phyloP scores from a whole-genome alignment of 1,140 invertebrate species.

The Schmidtea mediterranea region DNA sequence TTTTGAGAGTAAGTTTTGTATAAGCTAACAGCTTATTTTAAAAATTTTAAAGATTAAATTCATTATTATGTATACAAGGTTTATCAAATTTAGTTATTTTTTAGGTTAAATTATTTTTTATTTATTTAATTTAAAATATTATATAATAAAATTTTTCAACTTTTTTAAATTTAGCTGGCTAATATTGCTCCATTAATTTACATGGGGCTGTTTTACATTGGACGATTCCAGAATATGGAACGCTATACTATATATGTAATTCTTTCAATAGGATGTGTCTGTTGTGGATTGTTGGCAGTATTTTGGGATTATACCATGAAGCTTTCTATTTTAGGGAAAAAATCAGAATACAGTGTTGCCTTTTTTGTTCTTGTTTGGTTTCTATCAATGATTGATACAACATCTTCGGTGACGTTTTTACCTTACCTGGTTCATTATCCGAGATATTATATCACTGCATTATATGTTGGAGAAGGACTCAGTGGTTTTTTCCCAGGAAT shows the following conservation, averaged over 20 bases:
- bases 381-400: slow-evolving; percentile 51
- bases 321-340: no score
- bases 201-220: slow-evolving; percentile 7
- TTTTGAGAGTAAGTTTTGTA: no score
- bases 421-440: slow-evolving; percentile 39
- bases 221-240: background rate
- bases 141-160: no score
- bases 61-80: no score
- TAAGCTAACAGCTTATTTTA: no score
- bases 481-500: slow-evolving; percentile 6
- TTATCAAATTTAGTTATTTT: no score
- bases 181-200: slow-evolving; percentile 48
- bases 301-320: slow-evolving; percentile 1
- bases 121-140: no score
- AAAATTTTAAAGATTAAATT: no score
- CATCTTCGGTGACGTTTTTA: slow-evolving; percentile 53
- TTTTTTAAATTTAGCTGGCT: slow-evolving; percentile 35
- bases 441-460: slow-evolving; percentile 3
- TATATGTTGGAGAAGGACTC: slow-evolving; percentile 6
- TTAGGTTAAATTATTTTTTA: no score
- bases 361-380: slow-evolving; percentile 45
- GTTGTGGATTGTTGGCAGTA: background rate
- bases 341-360: slow-evolving; percentile 35
- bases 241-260: background rate
- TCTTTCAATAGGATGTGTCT: background rate